Conservation (phyloP, 2,888 invertebrate species). For the Ornithoptera alexandrae region DNA sequence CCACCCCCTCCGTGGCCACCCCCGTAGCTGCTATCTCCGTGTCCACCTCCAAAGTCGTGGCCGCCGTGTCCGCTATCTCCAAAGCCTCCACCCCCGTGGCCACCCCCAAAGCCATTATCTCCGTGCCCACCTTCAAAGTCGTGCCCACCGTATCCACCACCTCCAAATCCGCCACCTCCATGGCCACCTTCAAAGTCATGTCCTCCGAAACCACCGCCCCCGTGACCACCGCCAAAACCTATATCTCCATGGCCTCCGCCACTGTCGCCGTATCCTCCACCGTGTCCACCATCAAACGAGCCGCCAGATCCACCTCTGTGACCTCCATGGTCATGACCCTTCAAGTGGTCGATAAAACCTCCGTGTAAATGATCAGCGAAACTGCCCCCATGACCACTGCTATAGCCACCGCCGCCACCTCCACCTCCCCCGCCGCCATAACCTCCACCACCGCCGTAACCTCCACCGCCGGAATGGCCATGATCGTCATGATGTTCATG, state of each 20-base stretch:
- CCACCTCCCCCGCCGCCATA: background rate
- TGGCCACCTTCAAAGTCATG: conserved; percentile 39
- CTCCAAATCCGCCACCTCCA: conserved; percentile 40
- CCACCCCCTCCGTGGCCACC: conserved; percentile 33
- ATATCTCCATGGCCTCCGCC: conserved; percentile 35
- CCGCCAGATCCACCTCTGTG: conserved; percentile 40
- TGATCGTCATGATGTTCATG: conserved; percentile 64
- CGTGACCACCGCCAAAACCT: conserved; percentile 41
- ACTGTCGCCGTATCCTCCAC: conserved; percentile 33
- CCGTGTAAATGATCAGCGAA: conserved; percentile 54
- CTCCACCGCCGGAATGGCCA: conserved; percentile 52
- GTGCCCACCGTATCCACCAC: conserved; percentile 38
- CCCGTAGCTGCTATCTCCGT: conserved; percentile 38
- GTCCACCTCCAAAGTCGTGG: conserved; percentile 42
- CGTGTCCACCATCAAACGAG: conserved; percentile 37
- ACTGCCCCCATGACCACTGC: conserved; percentile 46
- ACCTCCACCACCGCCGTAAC: conserved; percentile 43
- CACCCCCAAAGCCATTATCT: conserved; percentile 40
- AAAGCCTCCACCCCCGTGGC: conserved; percentile 38
- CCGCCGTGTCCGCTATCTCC: conserved; percentile 37
- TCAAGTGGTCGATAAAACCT: conserved; percentile 56
- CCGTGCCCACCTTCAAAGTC: conserved; percentile 40
- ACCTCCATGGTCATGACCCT: conserved; percentile 38
- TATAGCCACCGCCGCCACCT: conserved; percentile 35
- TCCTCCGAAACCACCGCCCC: conserved; percentile 43